Evolutionary conservation across 2,113 vertebrate genomes (phyloP).

Genomic region (Indicator indicator): DNA sequence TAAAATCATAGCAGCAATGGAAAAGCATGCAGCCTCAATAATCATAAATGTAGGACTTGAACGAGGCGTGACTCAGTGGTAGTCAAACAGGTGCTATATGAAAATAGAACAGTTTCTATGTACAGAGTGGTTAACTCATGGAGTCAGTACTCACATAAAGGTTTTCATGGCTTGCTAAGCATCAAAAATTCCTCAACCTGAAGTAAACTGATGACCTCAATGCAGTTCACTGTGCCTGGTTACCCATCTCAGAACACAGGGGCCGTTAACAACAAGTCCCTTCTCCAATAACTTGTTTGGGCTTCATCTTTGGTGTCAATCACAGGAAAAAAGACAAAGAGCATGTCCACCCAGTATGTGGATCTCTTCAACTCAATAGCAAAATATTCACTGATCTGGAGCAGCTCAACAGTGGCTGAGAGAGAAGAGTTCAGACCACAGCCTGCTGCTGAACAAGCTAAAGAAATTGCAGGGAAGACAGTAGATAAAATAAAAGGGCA

Average conservation of each 20-base stretch:
- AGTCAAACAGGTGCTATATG: background rate
- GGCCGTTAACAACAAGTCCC: background rate
- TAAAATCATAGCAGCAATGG: conserved; percentile 44
- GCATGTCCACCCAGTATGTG: background rate
- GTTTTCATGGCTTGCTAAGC: background rate
- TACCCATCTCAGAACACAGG: background rate
- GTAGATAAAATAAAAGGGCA: background rate
- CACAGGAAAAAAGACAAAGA: background rate
- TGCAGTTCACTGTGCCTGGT: background rate
- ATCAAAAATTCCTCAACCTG: background rate
- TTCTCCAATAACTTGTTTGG: background rate
- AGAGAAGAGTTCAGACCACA: background rate
- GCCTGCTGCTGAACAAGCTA: background rate
- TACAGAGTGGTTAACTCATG: background rate
- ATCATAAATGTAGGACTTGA: background rate
- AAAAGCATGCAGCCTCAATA: conserved; percentile 15
- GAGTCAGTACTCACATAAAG: background rate
- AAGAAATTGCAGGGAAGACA: background rate
- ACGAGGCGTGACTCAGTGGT: conserved; percentile 15
- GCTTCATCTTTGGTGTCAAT: background rate
- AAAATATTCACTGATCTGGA: background rate
- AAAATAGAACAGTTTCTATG: background rate
- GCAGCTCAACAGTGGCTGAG: background rate
- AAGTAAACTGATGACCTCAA: background rate
- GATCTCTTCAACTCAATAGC: background rate